Percentiles rank a stretch among this genome's conserved stretches.
These are phyloP conservation scores for Orientallactaga bullata DNA, from an alignment of 2,113 vertebrate species.

Conservation along the genomic window DNA sequence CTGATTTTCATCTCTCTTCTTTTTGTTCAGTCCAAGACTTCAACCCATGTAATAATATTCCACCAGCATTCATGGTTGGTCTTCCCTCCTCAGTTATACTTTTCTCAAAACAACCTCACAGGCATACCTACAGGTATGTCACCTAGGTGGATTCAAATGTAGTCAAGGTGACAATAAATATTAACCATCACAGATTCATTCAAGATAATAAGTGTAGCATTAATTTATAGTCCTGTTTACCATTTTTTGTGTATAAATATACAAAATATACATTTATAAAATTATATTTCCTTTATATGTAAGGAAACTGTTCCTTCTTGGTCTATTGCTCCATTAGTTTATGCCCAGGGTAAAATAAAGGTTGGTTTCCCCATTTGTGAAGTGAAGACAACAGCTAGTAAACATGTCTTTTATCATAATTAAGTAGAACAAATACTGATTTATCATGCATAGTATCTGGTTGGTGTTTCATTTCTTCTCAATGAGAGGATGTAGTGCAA, in stretches of 20 bases:
- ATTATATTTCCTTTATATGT: not conserved
- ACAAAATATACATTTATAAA: not conserved
- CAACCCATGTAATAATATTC: no score
- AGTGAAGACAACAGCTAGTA: not conserved
- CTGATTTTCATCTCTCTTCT: no score
- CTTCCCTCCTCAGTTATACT: no score
- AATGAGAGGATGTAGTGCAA: not conserved
- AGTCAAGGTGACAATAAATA: no score
- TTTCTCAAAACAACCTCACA: no score
- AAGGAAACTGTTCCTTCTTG: not conserved
- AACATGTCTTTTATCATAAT: conserved; percentile 24
- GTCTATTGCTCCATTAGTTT: not conserved
- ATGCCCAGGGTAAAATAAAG: not conserved
- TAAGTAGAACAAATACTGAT: conserved; percentile 2
- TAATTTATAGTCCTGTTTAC: not conserved
- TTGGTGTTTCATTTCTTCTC: not conserved
- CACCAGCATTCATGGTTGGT: no score
- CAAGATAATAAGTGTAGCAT: not conserved
- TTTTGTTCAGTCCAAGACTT: no score
- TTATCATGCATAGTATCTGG: not conserved
- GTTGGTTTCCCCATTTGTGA: not conserved
- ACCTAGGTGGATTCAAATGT: no score
- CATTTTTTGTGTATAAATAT: not conserved
- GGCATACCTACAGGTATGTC: no score
- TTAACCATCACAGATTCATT: no score